Percentiles rank a stretch among this genome's conserved stretches.
Evolutionary conservation across 2,888 invertebrate genomes (phyloP).

Genomic region (Heliconius ismenius): DNA sequence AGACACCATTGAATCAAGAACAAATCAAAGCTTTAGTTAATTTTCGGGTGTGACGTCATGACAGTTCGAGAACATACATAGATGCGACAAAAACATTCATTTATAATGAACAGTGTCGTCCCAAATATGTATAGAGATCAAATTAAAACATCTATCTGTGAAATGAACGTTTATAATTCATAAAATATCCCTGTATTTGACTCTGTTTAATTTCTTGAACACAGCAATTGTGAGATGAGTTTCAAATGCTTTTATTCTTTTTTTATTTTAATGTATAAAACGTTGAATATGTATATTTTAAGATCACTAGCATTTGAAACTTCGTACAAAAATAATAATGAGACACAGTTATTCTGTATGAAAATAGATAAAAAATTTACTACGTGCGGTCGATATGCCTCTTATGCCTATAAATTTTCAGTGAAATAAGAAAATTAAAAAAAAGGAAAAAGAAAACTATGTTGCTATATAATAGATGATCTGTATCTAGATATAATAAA

Average conservation of each 20-base stretch:
- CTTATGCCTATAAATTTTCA: constrained; percentile 32
- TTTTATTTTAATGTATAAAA: constrained; percentile 26
- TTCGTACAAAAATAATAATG: constrained; percentile 56
- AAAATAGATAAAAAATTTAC: constrained; percentile 75
- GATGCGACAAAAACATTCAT: constrained; percentile 40
- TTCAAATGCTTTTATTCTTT: constrained; percentile 58
- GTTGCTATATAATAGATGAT: background rate
- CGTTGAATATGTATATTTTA: constrained; percentile 43
- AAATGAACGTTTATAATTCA: constrained; percentile 64
- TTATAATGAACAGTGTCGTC: constrained; percentile 42
- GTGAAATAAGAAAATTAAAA: background rate
- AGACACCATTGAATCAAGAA: constrained; percentile 74
- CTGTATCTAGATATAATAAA: background rate
- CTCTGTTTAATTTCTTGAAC: constrained; percentile 79
- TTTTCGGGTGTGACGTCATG: constrained; percentile 57
- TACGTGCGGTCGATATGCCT: constrained; percentile 63
- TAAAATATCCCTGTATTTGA: constrained; percentile 81
- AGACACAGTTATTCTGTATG: constrained; percentile 69
- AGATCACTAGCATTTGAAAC: constrained; percentile 59
- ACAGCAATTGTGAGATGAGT: constrained; percentile 64
- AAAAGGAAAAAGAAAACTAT: background rate
- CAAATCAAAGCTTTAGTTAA: constrained; percentile 78
- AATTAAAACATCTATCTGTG: constrained; percentile 56
- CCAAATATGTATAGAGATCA: constrained; percentile 45
- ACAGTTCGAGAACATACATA: constrained; percentile 46